A percentile compares a stretch with the other conserved stretches of the same genome.
Evolutionary conservation across 23 tunicate species (phyloP).

Genomic region (Corella eumyota): DNA sequence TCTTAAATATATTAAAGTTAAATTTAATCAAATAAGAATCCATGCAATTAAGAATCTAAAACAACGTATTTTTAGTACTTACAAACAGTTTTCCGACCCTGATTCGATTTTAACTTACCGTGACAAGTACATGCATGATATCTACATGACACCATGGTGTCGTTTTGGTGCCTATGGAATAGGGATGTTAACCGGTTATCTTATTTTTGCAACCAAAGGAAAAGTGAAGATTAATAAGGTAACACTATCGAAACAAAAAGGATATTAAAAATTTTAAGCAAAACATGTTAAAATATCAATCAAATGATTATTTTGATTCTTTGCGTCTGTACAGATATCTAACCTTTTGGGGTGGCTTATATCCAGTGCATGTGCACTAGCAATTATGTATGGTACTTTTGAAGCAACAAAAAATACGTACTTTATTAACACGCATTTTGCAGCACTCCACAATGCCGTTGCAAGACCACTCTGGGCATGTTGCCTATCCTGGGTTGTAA

Average conservation of each 20-base stretch:
- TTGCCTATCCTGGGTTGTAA: slow-evolving; percentile 10
- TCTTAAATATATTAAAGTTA: too few relatives aligned
- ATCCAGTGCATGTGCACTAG: not conserved
- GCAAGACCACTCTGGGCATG: slow-evolving; percentile 18
- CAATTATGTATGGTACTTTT: slow-evolving; percentile 8
- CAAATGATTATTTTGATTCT: not conserved
- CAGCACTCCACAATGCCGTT: slow-evolving; percentile 22
- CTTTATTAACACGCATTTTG: not conserved
- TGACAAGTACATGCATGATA: slow-evolving; percentile 9
- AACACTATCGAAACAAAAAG: too few relatives aligned
- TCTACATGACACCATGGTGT: slow-evolving; percentile 25
- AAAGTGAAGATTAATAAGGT: slow-evolving; percentile 17
- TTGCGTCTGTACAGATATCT: not conserved
- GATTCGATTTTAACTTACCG: too few relatives aligned
- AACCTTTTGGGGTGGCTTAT: slow-evolving; percentile 4
- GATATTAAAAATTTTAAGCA: too few relatives aligned
- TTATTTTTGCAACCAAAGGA: not conserved
- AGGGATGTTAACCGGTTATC: slow-evolving; percentile 12
- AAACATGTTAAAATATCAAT: too few relatives aligned
- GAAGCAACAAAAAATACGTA: not conserved
- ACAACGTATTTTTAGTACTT: too few relatives aligned
- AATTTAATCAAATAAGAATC: too few relatives aligned
- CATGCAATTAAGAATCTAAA: too few relatives aligned
- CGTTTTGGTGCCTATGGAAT: slow-evolving; percentile 11
- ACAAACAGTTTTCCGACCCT: too few relatives aligned